These are phyloP conservation scores for Felis chaus DNA, from an alignment of 2,113 vertebrate genomes.

Conservation along the genomic window DNA sequence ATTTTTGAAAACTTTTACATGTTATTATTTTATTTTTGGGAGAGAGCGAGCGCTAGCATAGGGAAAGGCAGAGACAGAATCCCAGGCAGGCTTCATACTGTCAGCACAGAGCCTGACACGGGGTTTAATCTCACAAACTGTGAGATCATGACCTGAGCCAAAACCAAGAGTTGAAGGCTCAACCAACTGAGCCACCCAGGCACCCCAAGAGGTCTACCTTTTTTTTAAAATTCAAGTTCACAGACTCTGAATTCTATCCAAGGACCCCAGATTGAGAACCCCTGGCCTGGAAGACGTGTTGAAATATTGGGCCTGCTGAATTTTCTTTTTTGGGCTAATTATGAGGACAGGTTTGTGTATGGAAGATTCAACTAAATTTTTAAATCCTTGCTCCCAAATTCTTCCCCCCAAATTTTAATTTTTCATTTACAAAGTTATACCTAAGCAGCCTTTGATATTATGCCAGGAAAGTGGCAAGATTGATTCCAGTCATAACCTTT, in stretches of 20 bases:
- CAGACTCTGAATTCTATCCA: background rate
- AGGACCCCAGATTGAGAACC: background rate
- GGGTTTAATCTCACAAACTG: too few relatives aligned
- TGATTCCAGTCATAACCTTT: background rate
- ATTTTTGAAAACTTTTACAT: too few relatives aligned
- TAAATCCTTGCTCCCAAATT: background rate
- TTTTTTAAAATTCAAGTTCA: background rate
- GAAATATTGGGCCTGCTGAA: background rate
- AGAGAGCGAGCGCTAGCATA: too few relatives aligned
- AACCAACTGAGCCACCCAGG: too few relatives aligned
- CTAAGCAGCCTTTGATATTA: slow-evolving; percentile 11
- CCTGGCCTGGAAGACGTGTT: background rate
- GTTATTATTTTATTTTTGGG: too few relatives aligned
- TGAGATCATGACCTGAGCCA: too few relatives aligned
- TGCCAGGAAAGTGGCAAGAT: slow-evolving; percentile 45
- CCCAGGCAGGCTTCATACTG: too few relatives aligned
- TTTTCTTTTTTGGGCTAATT: background rate
- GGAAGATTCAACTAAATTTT: slow-evolving; percentile 1
- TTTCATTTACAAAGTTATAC: slow-evolving; percentile 38
- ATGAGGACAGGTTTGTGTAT: background rate
- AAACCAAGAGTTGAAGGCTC: too few relatives aligned
- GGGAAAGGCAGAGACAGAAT: too few relatives aligned
- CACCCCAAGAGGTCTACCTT: background rate
- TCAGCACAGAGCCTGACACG: too few relatives aligned
- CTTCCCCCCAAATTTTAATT: slow-evolving; percentile 37